Base-by-base conservation (phyloP, 1,140 invertebrate species). In the Grapholita molesta region DNA sequence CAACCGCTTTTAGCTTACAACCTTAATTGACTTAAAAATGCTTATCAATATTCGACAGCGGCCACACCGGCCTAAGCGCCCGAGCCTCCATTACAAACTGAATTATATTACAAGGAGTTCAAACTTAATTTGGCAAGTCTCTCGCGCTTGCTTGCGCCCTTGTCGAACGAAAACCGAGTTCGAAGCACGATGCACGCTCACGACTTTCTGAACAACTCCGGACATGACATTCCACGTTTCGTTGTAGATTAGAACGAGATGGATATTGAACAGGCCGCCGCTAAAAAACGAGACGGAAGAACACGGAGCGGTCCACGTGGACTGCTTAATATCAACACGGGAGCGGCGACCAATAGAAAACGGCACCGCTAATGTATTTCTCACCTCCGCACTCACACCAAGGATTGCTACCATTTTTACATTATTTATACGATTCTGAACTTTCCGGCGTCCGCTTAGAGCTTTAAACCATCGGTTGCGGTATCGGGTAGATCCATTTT, bases 11-110 rank as follows among this genome's bases (percentile, higher is more conserved):
- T 90, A 91, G 86, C 89, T 89, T 91, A 91, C 89, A 91, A 91
- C 87, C 89, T 89, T 91, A 91, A 91, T 91, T 91, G 89, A 91
- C 89, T 91, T 91, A 91, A 91, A 91, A 91, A 91, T 90, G 88
- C 86, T 91, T 91, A 91, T 91, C 88, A 89, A 90, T 91, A 84
- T 75, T 73, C 66, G 35, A 70, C 68, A 68, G 65, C 67, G 52
- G 74, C 66, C 75, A 68, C 74, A 82, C 70, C 77, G 71, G 79
- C 82, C 78, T 76, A 75, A 70, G 70, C 72, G 64, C 35, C 67
- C 24, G 12, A 3, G 7, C 6, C 15, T 8, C 8, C 57, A 73
- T 64, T 53, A 42, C 9, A 86, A 80, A 79, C 55, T 82, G 65
- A 72, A 78, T 80, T 75, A 68, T 90, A 85, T 32, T 21, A 0